Evolutionary conservation across 2,797 vertebrate species (phyloP).

Genomic region (Dermochelys coriacea): DNA sequence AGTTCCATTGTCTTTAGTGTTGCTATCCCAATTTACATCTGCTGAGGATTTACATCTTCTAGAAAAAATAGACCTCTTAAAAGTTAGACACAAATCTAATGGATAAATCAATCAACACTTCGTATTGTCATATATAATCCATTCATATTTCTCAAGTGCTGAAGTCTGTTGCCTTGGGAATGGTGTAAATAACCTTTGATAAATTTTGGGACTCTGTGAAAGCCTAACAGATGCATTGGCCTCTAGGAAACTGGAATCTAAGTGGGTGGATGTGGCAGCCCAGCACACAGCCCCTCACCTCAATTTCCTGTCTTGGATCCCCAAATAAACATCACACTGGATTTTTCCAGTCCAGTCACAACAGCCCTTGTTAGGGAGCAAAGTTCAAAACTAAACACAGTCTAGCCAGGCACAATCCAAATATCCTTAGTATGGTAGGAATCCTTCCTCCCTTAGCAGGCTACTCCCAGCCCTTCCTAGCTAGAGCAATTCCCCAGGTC

Average conservation of each 20-base stretch:
- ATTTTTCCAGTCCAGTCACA: neutral
- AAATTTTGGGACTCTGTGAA: neutral
- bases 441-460: neutral
- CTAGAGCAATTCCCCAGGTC: neutral
- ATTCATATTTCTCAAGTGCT: accelerated
- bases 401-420: neutral
- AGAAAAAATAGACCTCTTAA: neutral
- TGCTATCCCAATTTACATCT: neutral
- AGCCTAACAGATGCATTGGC: accelerated
- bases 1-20: accelerated
- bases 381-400: neutral
- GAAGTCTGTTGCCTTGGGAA: neutral
- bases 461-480: neutral
- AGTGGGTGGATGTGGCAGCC: neutral
- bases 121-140: neutral
- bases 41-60: neutral
- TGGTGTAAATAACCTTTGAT: accelerated
- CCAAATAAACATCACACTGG: neutral
- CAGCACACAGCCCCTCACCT: neutral
- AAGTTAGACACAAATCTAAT: neutral
- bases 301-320: neutral
- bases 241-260: neutral
- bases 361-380: neutral
- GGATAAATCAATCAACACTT: neutral
- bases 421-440: neutral